Evolutionary conservation across 1,140 invertebrate species (phyloP).

Genomic region (Wiebesia pumilae): DNA sequence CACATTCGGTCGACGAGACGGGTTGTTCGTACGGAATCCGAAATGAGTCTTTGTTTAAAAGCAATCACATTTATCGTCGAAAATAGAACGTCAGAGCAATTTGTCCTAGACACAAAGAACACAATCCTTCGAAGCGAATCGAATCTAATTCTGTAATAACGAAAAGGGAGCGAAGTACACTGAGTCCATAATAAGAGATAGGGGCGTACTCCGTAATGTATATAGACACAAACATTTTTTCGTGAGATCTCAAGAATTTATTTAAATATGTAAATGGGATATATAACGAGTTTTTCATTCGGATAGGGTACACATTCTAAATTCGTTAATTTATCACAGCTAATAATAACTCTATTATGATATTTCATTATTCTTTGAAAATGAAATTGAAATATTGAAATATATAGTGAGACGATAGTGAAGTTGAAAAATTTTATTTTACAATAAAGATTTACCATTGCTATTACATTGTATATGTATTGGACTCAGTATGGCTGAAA

Average conservation of each 20-base stretch:
- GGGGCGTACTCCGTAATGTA: background rate
- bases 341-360: constrained; percentile 17
- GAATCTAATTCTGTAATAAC: constrained; percentile 51
- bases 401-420: background rate
- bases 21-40: constrained; percentile 36
- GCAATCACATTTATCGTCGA: constrained; percentile 51
- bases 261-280: constrained; percentile 35
- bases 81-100: constrained; percentile 36
- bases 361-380: constrained; percentile 3
- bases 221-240: background rate
- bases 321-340: constrained; percentile 8
- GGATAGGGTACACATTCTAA: background rate
- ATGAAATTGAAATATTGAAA: constrained; percentile 12
- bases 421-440: background rate
- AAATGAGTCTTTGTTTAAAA: constrained; percentile 54
- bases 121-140: constrained; percentile 41
- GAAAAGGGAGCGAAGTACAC: constrained; percentile 29
- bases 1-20: constrained; percentile 12
- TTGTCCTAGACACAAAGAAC: constrained; percentile 38
- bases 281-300: background rate
- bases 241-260: constrained; percentile 23
- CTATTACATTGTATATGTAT: background rate
- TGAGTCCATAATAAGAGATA: constrained; percentile 41
- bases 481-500: background rate
- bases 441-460: background rate